A percentile compares a stretch with the other conserved stretches of the same genome.
Evolutionary conservation across 2,888 invertebrate species (phyloP).

Genomic region (Drosophila fulvimacula): DNA sequence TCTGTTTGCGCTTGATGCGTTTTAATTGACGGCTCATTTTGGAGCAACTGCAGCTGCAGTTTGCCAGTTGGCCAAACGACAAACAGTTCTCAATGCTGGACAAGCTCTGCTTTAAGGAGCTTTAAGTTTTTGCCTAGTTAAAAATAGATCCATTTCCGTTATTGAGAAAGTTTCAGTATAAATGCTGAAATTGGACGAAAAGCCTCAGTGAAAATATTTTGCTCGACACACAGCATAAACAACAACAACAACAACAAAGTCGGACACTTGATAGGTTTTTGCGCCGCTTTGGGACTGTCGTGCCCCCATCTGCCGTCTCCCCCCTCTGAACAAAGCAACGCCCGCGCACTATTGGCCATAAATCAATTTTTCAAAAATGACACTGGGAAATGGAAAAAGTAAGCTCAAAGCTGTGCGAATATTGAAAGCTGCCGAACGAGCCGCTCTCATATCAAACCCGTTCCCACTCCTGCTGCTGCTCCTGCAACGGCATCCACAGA

Average conservation of each 20-base stretch:
- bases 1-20: conserved; percentile 47
- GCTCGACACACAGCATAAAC: conserved; percentile 33
- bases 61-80: background rate
- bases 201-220: conserved; percentile 64
- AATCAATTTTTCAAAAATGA: conserved; percentile 78
- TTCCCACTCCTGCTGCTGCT: background rate
- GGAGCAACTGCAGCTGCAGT: conserved; percentile 18
- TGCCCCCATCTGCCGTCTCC: background rate
- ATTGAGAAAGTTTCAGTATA: conserved; percentile 59
- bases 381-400: conserved; percentile 79
- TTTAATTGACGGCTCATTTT: conserved; percentile 77
- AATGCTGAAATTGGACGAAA: conserved; percentile 38
- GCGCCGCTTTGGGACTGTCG: conserved; percentile 51
- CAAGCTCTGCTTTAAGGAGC: conserved; percentile 51
- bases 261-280: conserved; percentile 75
- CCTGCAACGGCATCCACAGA: conserved; percentile 10
- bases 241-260: conserved; percentile 36
- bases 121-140: conserved; percentile 47
- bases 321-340: conserved; percentile 14
- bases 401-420: conserved; percentile 78
- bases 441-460: conserved; percentile 17
- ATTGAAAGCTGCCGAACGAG: conserved; percentile 62
- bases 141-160: conserved; percentile 70
- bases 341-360: conserved; percentile 69
- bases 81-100: background rate